Evolutionary conservation across 2,797 vertebrate species (phyloP), one percentile per base, ranked within the genome.

Genomic region (Zalophus californianus): DNA sequence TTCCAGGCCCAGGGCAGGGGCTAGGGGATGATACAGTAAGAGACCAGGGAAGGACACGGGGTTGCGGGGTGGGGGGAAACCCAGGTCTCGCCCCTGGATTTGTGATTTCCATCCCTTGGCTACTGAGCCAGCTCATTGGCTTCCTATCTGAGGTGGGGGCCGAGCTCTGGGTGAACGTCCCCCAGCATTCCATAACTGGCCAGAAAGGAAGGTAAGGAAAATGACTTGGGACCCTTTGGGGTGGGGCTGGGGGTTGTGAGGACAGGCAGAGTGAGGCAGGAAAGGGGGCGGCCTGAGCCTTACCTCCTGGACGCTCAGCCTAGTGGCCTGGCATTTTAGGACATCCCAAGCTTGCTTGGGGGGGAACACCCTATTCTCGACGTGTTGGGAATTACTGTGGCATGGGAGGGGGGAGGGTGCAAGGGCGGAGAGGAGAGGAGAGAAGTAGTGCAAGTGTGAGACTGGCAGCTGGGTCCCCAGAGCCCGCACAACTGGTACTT

Each of bases 371-470:
- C 4, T 60, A 7, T 56, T 72, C 70, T 54, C 83, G 64, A 14
- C 50, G 7, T 38, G 77, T 44, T 15, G 70, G 85, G 91, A 88
- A 64, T 66, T 25, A 66, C 79, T 6, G 8, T 56, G 86, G 48
- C 75, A 1, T 35, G n/a, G 38, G 25, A 73, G 41, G 25, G 44
- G 20, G 0, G 70, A 38, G 83, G 90, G 68, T 78, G 78, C 89
- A 58, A 73, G 87, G 96, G 95, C 95, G 85, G 97, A 97, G 97
- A 97, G 98, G 95, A 97, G 84, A 35, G 60, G 38, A 64, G 21
- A 21, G 66, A 41, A 72, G 21, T 4, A 85, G 97, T 4, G 2
- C 90, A 86, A 13, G 2, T 0, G 0, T 2, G 4, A 64, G 84
- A 70, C 4, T 1, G 96, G 77, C 96, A 86, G 35, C 94, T 38